Conservation (phyloP, 2,888 invertebrate species). For the Pomacea canaliculata region DNA sequence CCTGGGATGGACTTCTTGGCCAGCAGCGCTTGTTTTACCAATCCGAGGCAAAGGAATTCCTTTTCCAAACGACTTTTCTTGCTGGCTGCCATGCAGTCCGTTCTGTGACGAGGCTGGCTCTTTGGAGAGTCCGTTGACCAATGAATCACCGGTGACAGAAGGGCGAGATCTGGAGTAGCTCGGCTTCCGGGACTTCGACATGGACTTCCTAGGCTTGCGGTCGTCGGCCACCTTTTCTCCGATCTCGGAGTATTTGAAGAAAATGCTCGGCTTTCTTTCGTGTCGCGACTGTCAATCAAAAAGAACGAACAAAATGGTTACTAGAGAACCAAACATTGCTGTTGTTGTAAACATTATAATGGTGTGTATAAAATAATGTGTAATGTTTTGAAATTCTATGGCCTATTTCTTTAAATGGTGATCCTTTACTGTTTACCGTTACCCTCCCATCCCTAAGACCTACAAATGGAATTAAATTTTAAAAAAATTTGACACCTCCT, state of each 20-base stretch:
- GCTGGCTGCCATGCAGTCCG: neutral
- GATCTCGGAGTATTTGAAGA: conserved; percentile 51
- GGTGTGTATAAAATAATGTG: no score
- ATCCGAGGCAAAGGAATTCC: conserved; percentile 25
- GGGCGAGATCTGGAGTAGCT: neutral
- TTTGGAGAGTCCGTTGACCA: neutral
- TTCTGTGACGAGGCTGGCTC: neutral
- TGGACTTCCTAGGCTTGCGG: neutral
- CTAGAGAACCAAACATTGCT: no score
- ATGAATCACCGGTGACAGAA: neutral
- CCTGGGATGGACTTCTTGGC: neutral
- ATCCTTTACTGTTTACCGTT: no score
- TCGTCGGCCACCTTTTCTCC: conserved; percentile 42
- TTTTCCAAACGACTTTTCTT: conserved; percentile 8
- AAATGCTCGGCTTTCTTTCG: conserved; percentile 33
- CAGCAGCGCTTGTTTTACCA: neutral
- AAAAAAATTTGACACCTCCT: no score
- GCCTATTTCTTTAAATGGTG: no score
- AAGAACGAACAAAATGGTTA: neutral
- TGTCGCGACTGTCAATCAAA: conserved; percentile 16
- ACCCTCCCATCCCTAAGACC: no score
- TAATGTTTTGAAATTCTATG: no score
- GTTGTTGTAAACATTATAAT: no score
- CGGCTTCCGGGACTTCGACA: neutral
- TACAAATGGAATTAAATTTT: no score